These are phyloP conservation scores for Pangasius mekongensis DNA, from an alignment of 2,797 vertebrate species.

Conservation along the genomic window DNA sequence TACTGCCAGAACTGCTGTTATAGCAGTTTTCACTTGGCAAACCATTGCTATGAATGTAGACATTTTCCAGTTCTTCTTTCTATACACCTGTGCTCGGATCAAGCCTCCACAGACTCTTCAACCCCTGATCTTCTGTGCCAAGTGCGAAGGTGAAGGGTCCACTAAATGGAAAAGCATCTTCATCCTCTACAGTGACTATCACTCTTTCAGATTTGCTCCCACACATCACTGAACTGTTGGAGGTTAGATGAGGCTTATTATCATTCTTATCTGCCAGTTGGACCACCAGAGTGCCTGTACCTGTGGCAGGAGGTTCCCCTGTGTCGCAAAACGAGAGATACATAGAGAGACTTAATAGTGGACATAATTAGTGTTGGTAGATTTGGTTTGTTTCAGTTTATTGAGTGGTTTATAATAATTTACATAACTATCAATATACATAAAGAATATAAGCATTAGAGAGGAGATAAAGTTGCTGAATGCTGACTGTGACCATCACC, in stretches of 20 bases:
- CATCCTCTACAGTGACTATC: constrained; percentile 65
- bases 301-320: constrained; percentile 78
- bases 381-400: not conserved
- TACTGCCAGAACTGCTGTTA: not conserved
- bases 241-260: constrained; percentile 68
- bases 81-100: constrained; percentile 70
- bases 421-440: not conserved
- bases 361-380: not conserved
- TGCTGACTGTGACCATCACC: not conserved
- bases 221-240: constrained; percentile 66
- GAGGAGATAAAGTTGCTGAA: not conserved
- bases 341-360: too few species aligned
- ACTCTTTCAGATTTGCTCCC: constrained; percentile 59
- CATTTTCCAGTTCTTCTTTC: not conserved
- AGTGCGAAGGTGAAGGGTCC: constrained; percentile 78
- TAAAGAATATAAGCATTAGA: not conserved
- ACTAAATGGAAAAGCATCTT: constrained; percentile 68
- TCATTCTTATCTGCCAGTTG: constrained; percentile 78
- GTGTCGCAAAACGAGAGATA: not conserved
- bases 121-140: constrained; percentile 44
- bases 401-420: not conserved
- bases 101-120: constrained; percentile 73
- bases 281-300: constrained; percentile 73
- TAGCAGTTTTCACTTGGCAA: not conserved
- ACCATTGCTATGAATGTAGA: not conserved